Base-by-base conservation (phyloP, 2,888 invertebrate genomes). In the Oscheius sp. region DNA sequence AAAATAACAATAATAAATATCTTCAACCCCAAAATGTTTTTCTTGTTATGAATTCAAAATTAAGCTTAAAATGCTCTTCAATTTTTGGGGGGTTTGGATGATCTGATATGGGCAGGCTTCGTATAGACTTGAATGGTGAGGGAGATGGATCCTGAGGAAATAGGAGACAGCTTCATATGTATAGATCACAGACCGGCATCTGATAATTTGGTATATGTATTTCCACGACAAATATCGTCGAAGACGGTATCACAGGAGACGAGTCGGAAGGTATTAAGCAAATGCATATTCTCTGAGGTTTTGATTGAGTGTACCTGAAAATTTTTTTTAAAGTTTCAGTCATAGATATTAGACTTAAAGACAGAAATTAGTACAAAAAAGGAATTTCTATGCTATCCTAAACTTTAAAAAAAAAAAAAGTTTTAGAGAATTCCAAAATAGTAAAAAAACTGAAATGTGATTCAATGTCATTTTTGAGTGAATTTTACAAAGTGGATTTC, bases 231-330 rank as follows among this genome's bases (percentile, higher is more conserved):
- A 50, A 71, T 70, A 59, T 71, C 72, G 32, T 72, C 75, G 54
- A 78, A 71, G 65, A 82, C 77, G 50, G 82, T 77, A 44, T 81
- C 81, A 24, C 68, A 67, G 6, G 82, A 81, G 14, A 81, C 73
- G 28, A 83, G 67, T 20, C 82, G 75, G 71, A 83, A 83, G 0
- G 78, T 70, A 32, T 77, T 70, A 30, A 83, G 68, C 63, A 83
- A 71, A 33, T 80, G 80, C 82, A 83, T 83, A 63, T 83, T 83
- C 68, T 83, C 83, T 8, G 71, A 71, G 5, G 81, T 78, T 30
- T 74, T 72, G 33, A 71, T 64, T 26, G 80, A 80, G 50, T 80
- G 82, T 20, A 78, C 68, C 81, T 81, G 70, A 41, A 77, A 63
- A 17, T 14, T 22, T 36, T 36, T 36, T 36, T 36, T 8, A 9